phyloP scores from a whole-genome alignment of 2,113 vertebrate genomes.

The Procavia capensis region DNA sequence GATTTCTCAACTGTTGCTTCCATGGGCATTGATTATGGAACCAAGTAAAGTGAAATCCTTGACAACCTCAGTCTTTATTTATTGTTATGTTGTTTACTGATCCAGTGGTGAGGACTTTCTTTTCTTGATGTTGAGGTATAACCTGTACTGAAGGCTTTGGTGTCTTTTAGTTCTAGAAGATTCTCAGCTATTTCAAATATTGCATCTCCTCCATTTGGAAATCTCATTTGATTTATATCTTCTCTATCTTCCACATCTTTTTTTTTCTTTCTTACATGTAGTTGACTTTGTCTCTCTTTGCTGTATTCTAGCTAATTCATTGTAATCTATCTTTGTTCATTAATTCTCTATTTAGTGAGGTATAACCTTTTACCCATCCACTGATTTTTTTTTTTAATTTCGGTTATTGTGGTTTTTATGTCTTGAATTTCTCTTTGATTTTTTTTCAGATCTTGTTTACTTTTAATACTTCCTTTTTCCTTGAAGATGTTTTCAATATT shows the following conservation, averaged over 20 bases:
- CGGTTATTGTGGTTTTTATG: background rate
- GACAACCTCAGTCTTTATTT: no score
- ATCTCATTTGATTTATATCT: background rate
- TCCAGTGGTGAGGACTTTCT: no score
- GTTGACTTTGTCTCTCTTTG: background rate
- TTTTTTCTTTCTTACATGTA: background rate
- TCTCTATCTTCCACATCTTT: no score
- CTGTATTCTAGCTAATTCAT: background rate
- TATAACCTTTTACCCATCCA: background rate
- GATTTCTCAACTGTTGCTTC: no score
- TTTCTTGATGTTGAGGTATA: no score
- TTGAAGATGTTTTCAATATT: background rate
- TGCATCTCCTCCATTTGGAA: background rate
- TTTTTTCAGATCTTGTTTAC: background rate
- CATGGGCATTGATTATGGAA: no score
- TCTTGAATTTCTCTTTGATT: background rate
- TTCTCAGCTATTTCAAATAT: background rate
- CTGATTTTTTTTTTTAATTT: background rate
- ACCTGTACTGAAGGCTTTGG: no score
- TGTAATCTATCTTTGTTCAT: background rate
- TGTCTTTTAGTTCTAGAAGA: background rate
- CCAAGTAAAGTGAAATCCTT: no score
- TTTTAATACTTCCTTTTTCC: background rate
- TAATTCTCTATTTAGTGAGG: background rate
- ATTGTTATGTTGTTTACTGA: no score